Evolutionary conservation across 92 coral and sea anemone genomes (phyloP).

Genomic region (Hydrozoanthus gracilis): DNA sequence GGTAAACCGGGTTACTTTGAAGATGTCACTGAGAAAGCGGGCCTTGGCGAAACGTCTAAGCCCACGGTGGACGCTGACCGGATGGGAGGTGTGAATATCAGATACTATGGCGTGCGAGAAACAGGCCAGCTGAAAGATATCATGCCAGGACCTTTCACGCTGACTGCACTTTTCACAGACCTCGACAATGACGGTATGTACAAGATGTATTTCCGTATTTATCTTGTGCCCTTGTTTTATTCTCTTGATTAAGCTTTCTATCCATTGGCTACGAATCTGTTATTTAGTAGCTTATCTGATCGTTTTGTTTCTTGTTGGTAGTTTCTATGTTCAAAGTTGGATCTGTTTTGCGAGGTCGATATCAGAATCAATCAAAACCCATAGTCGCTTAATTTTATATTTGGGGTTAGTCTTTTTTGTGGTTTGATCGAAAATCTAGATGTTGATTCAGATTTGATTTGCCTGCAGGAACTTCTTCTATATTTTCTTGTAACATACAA

Average conservation of each 20-base stretch:
- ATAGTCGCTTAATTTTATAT: not conserved
- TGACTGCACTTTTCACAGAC: conserved; percentile 94
- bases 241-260: not conserved
- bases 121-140: conserved; percentile 89
- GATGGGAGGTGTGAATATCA: conserved; percentile 83
- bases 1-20: conserved; percentile 93
- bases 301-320: not conserved
- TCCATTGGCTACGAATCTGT: too few relatives aligned
- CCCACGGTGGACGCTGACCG: conserved; percentile 90
- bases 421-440: not conserved
- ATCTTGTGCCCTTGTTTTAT: not conserved
- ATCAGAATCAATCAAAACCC: too few relatives aligned
- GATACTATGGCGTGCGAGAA: conserved; percentile 87
- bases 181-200: conserved; percentile 92
- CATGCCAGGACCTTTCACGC: conserved; percentile 89
- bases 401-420: not conserved
- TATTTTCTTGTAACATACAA: too few relatives aligned
- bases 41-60: conserved; percentile 69
- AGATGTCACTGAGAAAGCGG: conserved; percentile 93
- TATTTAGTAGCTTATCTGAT: not conserved
- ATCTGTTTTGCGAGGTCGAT: too few relatives aligned
- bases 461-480: not conserved
- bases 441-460: not conserved
- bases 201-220: not conserved
- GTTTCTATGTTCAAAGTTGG: too few relatives aligned